Conservation (phyloP, 2,113 vertebrate species). For the Verasper variegatus region DNA sequence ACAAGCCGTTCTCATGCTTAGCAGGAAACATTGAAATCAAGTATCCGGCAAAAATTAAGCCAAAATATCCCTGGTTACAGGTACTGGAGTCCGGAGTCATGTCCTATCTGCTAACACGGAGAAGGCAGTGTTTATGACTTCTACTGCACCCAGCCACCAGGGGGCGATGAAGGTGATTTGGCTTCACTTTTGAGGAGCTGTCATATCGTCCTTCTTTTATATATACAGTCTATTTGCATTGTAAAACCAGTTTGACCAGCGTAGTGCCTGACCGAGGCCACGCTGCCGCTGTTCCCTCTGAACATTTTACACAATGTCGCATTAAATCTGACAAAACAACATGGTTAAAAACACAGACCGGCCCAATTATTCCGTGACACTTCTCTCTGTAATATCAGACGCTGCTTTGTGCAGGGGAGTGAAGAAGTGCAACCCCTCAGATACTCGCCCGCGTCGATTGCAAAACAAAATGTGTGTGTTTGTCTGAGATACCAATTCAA, state of each 20-base stretch:
- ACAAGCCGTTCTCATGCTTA: neutral
- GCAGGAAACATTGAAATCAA: neutral
- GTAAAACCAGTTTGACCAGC: constrained; percentile 27
- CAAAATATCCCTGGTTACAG: too few species aligned
- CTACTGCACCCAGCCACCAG: too few species aligned
- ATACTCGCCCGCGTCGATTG: neutral
- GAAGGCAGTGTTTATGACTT: too few species aligned
- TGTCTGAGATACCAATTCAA: constrained; percentile 43
- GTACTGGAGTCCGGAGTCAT: too few species aligned
- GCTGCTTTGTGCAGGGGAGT: constrained; percentile 23
- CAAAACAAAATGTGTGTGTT: constrained; percentile 41
- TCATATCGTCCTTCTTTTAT: neutral
- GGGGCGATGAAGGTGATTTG: too few species aligned
- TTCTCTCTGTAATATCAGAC: constrained; percentile 17
- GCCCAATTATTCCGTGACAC: constrained; percentile 34
- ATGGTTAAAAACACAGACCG: constrained; percentile 15
- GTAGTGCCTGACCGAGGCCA: constrained; percentile 1
- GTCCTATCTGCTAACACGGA: too few species aligned
- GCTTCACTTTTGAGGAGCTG: too few species aligned
- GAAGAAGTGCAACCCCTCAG: constrained; percentile 16
- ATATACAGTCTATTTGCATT: constrained; percentile 22
- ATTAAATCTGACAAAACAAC: constrained; percentile 44
- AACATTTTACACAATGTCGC: constrained; percentile 29
- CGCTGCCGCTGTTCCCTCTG: constrained; percentile 1
- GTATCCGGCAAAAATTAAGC: neutral